Conservation (phyloP, 1,140 invertebrate genomes). For the Tetramorium alpestre region DNA sequence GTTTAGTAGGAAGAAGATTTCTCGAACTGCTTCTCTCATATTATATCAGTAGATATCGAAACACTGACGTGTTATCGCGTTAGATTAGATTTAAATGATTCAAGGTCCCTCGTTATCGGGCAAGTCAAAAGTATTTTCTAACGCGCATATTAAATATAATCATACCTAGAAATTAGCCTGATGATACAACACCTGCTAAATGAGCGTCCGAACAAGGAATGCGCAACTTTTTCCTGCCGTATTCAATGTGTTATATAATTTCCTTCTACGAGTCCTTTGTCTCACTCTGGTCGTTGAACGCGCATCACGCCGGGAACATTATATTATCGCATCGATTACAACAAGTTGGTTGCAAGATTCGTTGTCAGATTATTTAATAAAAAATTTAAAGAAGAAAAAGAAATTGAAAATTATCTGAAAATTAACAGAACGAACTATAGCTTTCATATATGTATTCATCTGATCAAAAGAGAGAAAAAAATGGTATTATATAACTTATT, state of each 20-base stretch:
- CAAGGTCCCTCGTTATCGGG: not conserved
- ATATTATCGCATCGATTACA: not conserved
- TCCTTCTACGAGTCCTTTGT: constrained; percentile 23
- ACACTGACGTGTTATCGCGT: constrained; percentile 1
- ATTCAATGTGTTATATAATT: constrained; percentile 22
- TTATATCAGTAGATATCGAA: constrained; percentile 21
- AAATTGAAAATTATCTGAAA: not conserved
- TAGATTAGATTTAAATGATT: constrained; percentile 7
- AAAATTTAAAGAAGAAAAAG: too few relatives aligned
- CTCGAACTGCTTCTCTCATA: not conserved
- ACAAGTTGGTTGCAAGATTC: not conserved
- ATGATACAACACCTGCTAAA: not conserved
- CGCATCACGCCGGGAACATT: not conserved
- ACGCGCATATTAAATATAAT: not conserved
- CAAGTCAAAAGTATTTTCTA: not conserved
- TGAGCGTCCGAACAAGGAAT: not conserved
- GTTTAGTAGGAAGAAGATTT: not conserved
- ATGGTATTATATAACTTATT: not conserved
- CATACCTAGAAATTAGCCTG: not conserved
- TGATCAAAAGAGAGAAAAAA: not conserved
- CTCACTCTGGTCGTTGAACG: not conserved
- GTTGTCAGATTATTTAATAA: not conserved
- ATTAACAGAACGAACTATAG: not conserved
- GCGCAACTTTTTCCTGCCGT: not conserved
- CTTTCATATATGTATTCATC: not conserved